phyloP scores from a whole-genome alignment of 2,888 invertebrate genomes.

The Hipparchia sbordonii region DNA sequence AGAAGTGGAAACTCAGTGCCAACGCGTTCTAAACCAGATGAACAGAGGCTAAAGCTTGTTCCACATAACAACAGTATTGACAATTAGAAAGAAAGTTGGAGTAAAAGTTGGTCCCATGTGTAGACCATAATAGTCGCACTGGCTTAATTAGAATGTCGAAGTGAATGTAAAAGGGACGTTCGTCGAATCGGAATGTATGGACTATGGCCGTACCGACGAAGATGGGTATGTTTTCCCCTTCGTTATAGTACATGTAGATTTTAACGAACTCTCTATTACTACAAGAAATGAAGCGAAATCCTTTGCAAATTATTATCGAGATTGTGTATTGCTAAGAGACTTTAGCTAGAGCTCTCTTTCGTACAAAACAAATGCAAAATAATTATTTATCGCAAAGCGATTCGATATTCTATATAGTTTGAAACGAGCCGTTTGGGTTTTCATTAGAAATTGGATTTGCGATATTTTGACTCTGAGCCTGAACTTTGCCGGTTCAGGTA shows the following conservation, averaged over 20 bases:
- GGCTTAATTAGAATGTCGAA: slow-evolving; percentile 36
- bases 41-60: no score
- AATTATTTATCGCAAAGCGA: not conserved
- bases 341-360: not conserved
- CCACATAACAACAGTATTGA: no score
- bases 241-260: slow-evolving; percentile 15
- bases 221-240: slow-evolving; percentile 5
- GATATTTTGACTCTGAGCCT: no score
- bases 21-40: no score
- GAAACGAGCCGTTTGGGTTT: not conserved
- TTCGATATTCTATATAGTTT: not conserved
- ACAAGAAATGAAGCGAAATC: not conserved
- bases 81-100: not conserved
- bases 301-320: not conserved
- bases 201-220: slow-evolving; percentile 1
- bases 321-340: not conserved
- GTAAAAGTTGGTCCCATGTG: not conserved
- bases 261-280: not conserved
- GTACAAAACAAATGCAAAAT: not conserved
- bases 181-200: slow-evolving; percentile 32
- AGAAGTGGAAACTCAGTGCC: no score
- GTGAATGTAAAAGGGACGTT: slow-evolving; percentile 32
- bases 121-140: slow-evolving; percentile 11
- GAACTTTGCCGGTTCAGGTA: no score
- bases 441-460: no score